Conservation (phyloP, 2,888 invertebrate species). For the Chirona hameri region DNA sequence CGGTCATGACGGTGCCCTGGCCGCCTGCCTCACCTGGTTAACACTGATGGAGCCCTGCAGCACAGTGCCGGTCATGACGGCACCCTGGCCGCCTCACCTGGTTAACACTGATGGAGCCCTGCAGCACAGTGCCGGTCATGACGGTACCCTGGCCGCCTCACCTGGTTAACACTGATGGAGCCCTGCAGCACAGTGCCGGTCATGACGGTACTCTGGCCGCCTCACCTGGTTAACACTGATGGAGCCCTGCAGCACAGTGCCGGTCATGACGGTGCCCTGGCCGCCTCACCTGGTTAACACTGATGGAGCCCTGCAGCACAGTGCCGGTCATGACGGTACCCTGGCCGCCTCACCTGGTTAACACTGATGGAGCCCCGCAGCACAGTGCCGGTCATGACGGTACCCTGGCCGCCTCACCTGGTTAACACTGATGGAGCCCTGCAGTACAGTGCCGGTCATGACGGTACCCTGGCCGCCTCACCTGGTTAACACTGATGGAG, state of each 20-base stretch:
- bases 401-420: slow-evolving; percentile 60
- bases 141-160: slow-evolving; percentile 70
- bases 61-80: slow-evolving; percentile 66
- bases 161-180: slow-evolving; percentile 53
- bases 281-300: slow-evolving; percentile 61
- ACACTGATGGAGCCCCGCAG: slow-evolving; percentile 57
- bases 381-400: slow-evolving; percentile 66
- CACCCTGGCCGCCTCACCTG: slow-evolving; percentile 71
- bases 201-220: slow-evolving; percentile 68
- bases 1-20: slow-evolving; percentile 68
- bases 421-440: too few species aligned
- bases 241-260: slow-evolving; percentile 61
- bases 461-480: too few species aligned
- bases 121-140: slow-evolving; percentile 64
- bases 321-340: slow-evolving; percentile 70
- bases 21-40: too few species aligned
- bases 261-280: slow-evolving; percentile 68
- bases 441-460: too few species aligned
- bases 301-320: slow-evolving; percentile 57
- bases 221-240: slow-evolving; percentile 55
- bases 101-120: slow-evolving; percentile 57
- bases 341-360: slow-evolving; percentile 65
- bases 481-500: slow-evolving; percentile 54
- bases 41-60: slow-evolving; percentile 57
- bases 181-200: slow-evolving; percentile 66